phyloP scores from a whole-genome alignment of 2,888 invertebrate genomes.

The Notodonta ziczac region DNA sequence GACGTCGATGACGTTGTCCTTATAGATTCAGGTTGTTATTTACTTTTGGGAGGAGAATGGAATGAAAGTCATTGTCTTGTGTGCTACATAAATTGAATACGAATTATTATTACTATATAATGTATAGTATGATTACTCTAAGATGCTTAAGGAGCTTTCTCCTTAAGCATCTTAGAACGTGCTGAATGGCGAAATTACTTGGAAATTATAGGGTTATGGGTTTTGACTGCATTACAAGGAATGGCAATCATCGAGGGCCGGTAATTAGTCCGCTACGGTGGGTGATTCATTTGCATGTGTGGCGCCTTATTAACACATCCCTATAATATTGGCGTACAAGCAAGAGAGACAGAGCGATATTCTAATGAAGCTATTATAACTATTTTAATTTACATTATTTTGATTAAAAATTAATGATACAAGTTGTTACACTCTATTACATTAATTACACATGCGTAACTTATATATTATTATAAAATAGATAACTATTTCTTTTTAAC shows the following conservation, averaged over 20 bases:
- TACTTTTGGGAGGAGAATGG: conserved; percentile 8
- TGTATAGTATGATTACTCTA: background rate
- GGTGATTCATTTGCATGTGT: conserved; percentile 47
- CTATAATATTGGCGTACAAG: too few relatives aligned
- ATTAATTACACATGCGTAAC: too few relatives aligned
- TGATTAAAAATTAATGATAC: too few relatives aligned
- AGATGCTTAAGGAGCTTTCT: conserved; percentile 38
- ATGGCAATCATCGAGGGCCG: conserved; percentile 44
- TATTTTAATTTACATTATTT: too few relatives aligned
- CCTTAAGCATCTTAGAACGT: too few relatives aligned
- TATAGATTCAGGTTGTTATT: conserved; percentile 26
- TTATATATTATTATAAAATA: too few relatives aligned
- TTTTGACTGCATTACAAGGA: conserved; percentile 51
- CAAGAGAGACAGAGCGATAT: too few relatives aligned
- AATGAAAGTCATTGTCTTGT: background rate
- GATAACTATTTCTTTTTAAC: too few relatives aligned
- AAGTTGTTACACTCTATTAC: too few relatives aligned
- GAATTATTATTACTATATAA: background rate
- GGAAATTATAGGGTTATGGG: conserved; percentile 39
- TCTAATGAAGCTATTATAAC: too few relatives aligned
- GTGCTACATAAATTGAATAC: background rate
- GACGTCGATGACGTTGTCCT: conserved; percentile 17
- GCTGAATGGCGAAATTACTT: conserved; percentile 19
- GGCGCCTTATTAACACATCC: conserved; percentile 24
- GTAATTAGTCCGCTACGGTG: conserved; percentile 50